Evolutionary conservation across 2,888 invertebrate genomes (phyloP), one percentile per base, ranked within the genome.

Genomic region (Lithophane leautieri): DNA sequence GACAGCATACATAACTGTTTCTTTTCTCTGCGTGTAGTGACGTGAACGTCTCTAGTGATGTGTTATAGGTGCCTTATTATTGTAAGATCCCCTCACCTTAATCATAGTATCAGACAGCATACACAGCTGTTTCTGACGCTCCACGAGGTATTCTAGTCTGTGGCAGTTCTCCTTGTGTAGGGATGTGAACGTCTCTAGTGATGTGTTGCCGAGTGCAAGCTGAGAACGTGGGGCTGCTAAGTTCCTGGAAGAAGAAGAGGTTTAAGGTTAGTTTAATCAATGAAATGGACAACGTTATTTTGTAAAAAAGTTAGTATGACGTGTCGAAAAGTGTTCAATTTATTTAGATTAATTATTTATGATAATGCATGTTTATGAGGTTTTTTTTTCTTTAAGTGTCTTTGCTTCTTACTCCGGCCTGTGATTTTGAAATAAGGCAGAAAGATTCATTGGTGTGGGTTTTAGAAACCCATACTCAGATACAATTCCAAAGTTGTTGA

Each of bases 81-180:
- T 47, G 1, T n/a, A 34, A n/a, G 22, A 66, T 66, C 6, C 1
- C 11, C 67, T 67, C 16, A 67, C 44, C 93, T 97, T 97, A 84
- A 98, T 96, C 91, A 98, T 97, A 91, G 97, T 97, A 89, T 97
- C 97, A 85, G 97, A 97, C 74, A 97, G 96, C 78, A 97, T 95
- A 91, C 98, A 98, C 63, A 98, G 94, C 90, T 98, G 97, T 90
- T 98, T 98, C 94, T 98, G 98, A 88, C 97, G 97, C 79, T 98
- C 98, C 22, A 97, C 97, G 72, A 98, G 95, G 89, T 97, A 98
- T 85, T 97, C 97, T 84, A 98, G 94, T 86, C 97, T 97, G 87
- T 97, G 97, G 90, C 98, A 98, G 90, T 97, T 97, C 87, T 98
- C 97, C 91, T 97, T 97, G 92, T 97, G 97, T 71, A 97, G 86